phyloP scores from a whole-genome alignment of 2,888 invertebrate species.

The Drosophila conformis region DNA sequence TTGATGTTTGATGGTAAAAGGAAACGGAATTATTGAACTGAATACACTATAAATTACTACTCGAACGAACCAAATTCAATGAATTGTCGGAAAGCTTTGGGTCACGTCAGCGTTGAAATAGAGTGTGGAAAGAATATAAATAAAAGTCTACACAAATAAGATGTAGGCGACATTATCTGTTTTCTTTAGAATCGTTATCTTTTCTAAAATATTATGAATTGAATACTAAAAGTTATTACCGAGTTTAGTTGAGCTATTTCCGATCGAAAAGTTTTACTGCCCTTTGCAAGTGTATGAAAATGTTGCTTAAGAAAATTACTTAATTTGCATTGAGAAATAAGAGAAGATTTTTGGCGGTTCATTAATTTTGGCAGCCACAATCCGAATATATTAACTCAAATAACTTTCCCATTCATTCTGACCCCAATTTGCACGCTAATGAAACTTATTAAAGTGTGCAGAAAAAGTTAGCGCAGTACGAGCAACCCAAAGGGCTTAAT shows the following conservation, averaged over 20 bases:
- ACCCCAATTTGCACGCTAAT: conserved; percentile 66
- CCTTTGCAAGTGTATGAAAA: background rate
- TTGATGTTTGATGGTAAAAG: background rate
- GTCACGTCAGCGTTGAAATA: conserved; percentile 3
- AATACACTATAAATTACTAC: background rate
- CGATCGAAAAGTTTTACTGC: background rate
- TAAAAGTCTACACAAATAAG: background rate
- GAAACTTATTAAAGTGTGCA: conserved; percentile 52
- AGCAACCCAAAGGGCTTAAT: conserved; percentile 53
- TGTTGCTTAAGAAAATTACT: background rate
- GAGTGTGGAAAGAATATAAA: background rate
- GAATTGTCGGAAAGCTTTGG: background rate
- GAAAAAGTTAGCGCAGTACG: conserved; percentile 19
- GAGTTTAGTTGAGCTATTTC: background rate
- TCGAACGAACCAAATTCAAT: background rate
- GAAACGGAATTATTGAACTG: background rate
- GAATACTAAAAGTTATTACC: background rate
- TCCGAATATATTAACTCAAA: conserved; percentile 35
- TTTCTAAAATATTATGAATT: background rate
- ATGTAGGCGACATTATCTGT: background rate
- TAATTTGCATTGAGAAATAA: conserved; percentile 7
- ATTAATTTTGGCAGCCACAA: conserved; percentile 18
- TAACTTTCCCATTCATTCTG: conserved; percentile 45
- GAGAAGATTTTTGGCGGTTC: conserved; percentile 4
- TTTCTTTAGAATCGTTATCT: background rate